Conservation (phyloP, 2,113 vertebrate species). For the Chrysemys picta region DNA sequence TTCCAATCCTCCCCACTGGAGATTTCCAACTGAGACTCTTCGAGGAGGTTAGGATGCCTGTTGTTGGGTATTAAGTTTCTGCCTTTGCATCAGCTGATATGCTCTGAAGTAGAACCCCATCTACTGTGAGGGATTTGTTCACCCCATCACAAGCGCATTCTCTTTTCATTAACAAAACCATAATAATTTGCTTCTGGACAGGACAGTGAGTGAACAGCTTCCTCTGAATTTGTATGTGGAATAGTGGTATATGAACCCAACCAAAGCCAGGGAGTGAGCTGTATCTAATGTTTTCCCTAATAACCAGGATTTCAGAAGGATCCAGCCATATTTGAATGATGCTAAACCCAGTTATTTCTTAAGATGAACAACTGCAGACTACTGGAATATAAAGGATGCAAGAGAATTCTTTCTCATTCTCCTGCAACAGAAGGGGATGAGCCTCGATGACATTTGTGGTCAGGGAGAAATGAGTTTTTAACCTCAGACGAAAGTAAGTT, state of each 20-base stretch:
- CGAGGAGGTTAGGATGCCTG: neutral
- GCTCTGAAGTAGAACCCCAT: neutral
- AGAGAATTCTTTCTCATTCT: neutral
- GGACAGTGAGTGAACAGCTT: neutral
- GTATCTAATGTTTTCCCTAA: neutral
- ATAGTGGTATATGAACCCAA: neutral
- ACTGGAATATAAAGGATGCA: neutral
- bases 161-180: accelerated
- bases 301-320: neutral
- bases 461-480: neutral
- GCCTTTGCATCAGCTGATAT: neutral
- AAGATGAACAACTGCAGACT: neutral
- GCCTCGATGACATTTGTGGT: neutral
- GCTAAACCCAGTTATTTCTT: neutral
- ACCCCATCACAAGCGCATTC: neutral
- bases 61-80: neutral
- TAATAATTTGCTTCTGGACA: neutral
- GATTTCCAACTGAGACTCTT: neutral
- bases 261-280: neutral
- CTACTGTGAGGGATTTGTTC: neutral
- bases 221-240: neutral
- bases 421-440: neutral
- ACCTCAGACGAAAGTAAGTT: neutral
- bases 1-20: accelerated
- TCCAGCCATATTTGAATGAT: neutral